A percentile compares a stretch with the other conserved stretches of the same genome.
Conservation (phyloP, 2,797 vertebrate species). For the Cetoscarus ocellatus region DNA sequence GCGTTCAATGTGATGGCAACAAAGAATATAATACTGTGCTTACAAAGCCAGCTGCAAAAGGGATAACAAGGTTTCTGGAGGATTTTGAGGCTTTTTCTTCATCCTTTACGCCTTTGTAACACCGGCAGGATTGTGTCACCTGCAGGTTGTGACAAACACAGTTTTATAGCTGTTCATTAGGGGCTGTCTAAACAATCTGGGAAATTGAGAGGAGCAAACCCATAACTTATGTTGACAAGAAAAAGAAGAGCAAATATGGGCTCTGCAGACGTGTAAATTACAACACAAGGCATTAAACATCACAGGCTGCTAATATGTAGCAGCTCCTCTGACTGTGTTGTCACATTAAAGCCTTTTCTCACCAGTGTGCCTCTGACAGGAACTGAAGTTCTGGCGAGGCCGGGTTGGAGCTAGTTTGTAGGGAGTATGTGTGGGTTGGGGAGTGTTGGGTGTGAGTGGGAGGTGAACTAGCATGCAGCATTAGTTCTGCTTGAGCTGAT, state of each 20-base stretch:
- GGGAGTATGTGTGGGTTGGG: constrained; percentile 16
- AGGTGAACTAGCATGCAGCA: constrained; percentile 76
- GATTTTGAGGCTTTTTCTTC: constrained; percentile 13
- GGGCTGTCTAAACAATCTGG: constrained; percentile 14
- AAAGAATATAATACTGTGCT: not conserved
- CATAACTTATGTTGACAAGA: constrained; percentile 17
- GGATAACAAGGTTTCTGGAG: not conserved
- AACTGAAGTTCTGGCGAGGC: constrained; percentile 40
- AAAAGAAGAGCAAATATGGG: constrained; percentile 14
- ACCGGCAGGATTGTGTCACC: not conserved
- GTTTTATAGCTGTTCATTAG: constrained; percentile 25
- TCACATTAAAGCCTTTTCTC: constrained; percentile 38
- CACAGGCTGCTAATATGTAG: not conserved
- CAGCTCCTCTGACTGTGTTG: not conserved
- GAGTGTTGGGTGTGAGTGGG: constrained; percentile 65
- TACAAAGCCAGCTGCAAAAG: not conserved
- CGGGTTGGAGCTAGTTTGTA: constrained; percentile 25
- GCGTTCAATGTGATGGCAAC: not conserved
- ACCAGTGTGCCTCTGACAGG: constrained; percentile 8
- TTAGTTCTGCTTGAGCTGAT: constrained; percentile 85
- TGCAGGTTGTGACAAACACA: constrained; percentile 13
- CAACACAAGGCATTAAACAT: constrained; percentile 27
- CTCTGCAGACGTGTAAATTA: constrained; percentile 20
- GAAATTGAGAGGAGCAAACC: constrained; percentile 10
- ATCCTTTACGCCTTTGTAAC: not conserved